Evolutionary conservation across 2,113 vertebrate species (phyloP), one percentile per base, ranked within the genome.

Genomic region (Pelodiscus sinensis): DNA sequence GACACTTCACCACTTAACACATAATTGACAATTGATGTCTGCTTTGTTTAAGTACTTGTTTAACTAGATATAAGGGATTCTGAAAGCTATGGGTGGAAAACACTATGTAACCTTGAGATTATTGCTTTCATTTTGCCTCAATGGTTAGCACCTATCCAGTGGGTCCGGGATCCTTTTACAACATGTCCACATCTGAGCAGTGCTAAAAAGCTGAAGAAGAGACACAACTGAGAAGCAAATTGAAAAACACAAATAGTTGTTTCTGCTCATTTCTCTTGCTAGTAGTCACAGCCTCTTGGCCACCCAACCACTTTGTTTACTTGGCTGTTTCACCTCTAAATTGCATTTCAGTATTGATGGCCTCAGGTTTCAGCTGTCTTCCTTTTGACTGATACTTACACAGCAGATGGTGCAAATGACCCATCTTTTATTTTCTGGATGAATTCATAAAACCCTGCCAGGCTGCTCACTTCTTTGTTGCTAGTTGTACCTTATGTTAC

Each of bases 331-430:
- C 4, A 2, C 56, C 89, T 80, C 81, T 87, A 93, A 73, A 94
- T 4, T 57, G 58, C 85, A 60, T 54, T 24, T 50, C 92, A 65
- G 3, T 35, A 62, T 21, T 79, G 80, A 87, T 1, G 1, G 9
- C 81, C 56, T 16, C 83, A 84, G 89, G 75, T 52, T 60, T 88
- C 92, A 90, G 85, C 94, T 87, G 86, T 2, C 83, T 82, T 90
- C 52, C 51, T 86, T 83, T 52, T 86, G 77, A 83, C 91, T 55
- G 80, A 84, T 77, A 52, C 80, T 75, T n/a, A 81, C 1, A 35
- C 80, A 88, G 85, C 95, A 97, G 94, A 94, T 94, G 92, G 91
- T 58, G 52, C 62, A 84, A 85, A 55, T 58, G 91, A 88, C 90
- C 85, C 79, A 44, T 80, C 92, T 95, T 91, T 93, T 86, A 83